These are phyloP conservation scores for Cavia porcellus DNA, from an alignment of 2,113 vertebrate species.

Conservation along the genomic window DNA sequence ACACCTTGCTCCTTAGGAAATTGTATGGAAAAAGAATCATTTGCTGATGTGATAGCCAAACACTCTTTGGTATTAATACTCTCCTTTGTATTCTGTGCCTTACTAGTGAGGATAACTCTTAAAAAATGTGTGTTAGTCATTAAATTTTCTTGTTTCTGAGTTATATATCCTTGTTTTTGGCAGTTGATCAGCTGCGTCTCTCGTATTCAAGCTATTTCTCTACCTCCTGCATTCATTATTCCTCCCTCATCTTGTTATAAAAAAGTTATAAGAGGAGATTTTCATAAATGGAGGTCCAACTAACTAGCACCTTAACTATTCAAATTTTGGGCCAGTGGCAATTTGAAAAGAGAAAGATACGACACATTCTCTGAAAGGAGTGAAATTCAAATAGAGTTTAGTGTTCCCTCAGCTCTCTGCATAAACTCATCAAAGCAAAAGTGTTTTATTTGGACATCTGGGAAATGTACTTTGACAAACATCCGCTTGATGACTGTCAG, in stretches of 20 bases:
- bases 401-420: constrained; percentile 79
- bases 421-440: constrained; percentile 86
- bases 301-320: constrained; percentile 44
- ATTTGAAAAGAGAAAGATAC: constrained; percentile 48
- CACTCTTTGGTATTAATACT: neutral
- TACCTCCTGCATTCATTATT: neutral
- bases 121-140: neutral
- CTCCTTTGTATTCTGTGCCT: constrained; percentile 13
- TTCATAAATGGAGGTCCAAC: constrained; percentile 3
- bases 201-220: constrained; percentile 35
- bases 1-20: neutral
- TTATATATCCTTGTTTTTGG: neutral
- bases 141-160: constrained; percentile 52
- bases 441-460: constrained; percentile 88
- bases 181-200: neutral
- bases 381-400: constrained; percentile 78
- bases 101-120: neutral
- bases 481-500: constrained; percentile 86
- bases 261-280: neutral
- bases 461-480: constrained; percentile 87
- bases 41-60: neutral
- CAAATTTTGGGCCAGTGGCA: constrained; percentile 48
- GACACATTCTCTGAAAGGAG: constrained; percentile 70
- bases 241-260: constrained; percentile 8
- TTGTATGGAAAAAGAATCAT: neutral